These are phyloP conservation scores for Sarcophaga bullata DNA, from an alignment of 1,140 invertebrate species.

Conservation along the genomic window DNA sequence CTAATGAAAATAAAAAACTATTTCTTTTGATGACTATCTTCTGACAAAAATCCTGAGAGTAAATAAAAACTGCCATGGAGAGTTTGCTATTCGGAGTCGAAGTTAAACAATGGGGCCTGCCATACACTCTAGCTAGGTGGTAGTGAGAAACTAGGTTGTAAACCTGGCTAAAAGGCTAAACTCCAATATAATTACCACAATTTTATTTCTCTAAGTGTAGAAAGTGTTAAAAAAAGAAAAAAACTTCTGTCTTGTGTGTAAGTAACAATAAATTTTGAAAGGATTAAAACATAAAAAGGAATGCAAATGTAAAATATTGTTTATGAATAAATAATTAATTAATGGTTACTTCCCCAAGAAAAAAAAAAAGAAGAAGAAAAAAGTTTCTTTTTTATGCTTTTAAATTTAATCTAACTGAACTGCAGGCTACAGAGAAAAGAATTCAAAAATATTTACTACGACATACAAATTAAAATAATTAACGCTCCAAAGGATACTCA, in stretches of 20 bases:
- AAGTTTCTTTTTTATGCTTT: background rate
- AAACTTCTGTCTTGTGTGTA: background rate
- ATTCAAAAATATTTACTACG: background rate
- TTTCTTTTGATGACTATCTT: no score
- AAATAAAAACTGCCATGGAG: no score
- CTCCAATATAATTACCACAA: no score
- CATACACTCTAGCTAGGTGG: no score
- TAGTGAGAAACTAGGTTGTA: no score
- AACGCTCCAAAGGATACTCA: background rate
- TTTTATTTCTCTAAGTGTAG: background rate
- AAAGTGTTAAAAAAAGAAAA: background rate
- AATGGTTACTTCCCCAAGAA: background rate
- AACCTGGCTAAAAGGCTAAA: no score
- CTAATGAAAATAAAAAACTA: no score
- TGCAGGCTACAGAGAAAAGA: background rate
- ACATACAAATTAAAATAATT: slow-evolving; percentile 1
- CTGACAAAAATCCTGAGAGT: no score
- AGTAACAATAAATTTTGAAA: slow-evolving; percentile 1
- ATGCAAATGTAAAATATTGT: slow-evolving; percentile 9
- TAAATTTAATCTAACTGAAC: background rate
- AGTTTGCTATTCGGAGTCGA: no score
- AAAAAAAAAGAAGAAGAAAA: background rate
- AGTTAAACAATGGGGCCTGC: no score
- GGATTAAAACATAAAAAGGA: background rate
- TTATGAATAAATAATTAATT: slow-evolving; percentile 27